Percentiles rank a stretch among this genome's conserved stretches.
phyloP scores from a whole-genome alignment of 1,140 invertebrate species.

The Brachionus sp. region DNA sequence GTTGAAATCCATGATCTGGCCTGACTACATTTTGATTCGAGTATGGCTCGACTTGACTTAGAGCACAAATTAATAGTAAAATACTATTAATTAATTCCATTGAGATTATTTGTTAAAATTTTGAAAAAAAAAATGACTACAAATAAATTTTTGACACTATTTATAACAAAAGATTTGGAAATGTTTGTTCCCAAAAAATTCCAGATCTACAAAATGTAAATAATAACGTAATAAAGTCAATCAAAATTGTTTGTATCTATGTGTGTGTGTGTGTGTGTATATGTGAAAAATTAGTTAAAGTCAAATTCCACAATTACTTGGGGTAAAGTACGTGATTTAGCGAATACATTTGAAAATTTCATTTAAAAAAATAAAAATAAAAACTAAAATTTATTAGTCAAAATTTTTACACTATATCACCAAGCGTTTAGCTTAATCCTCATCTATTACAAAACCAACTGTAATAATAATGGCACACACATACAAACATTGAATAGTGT shows the following conservation, averaged over 20 bases:
- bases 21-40: neutral
- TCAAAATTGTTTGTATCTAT: neutral
- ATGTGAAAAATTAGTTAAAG: neutral
- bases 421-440: neutral
- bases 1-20: neutral
- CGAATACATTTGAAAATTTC: neutral
- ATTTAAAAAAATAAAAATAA: neutral
- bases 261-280: neutral
- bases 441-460: slow-evolving; percentile 25
- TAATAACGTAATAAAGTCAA: neutral
- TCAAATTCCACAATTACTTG: neutral
- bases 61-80: neutral
- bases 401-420: slow-evolving; percentile 2
- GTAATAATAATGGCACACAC: slow-evolving; percentile 11
- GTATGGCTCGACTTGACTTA: neutral
- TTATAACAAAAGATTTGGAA: slow-evolving; percentile 4
- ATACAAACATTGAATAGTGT: neutral
- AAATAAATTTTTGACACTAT: neutral
- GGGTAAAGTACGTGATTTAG: neutral
- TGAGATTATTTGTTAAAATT: neutral
- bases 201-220: slow-evolving; percentile 28
- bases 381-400: neutral
- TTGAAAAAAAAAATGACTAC: neutral
- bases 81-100: neutral
- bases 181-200: neutral